Evolutionary conservation across 2,888 invertebrate genomes (phyloP).

Genomic region (Brenthis ino): DNA sequence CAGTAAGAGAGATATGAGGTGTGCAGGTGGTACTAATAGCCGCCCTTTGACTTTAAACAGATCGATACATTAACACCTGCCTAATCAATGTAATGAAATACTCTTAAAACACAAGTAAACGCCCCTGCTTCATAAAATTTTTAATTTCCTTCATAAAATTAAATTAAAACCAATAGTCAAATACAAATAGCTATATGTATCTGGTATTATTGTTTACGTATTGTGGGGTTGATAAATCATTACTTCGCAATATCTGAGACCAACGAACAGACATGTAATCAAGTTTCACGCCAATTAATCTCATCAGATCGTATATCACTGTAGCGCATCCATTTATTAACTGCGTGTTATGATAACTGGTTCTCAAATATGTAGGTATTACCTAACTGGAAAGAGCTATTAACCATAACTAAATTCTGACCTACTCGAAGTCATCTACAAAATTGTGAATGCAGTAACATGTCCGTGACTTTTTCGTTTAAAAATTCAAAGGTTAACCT

Average conservation of each 20-base stretch:
- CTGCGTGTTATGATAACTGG: constrained; percentile 35
- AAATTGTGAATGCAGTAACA: constrained; percentile 20
- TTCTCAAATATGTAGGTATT: constrained; percentile 25
- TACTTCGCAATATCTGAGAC: constrained; percentile 30
- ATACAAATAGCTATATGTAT: neutral
- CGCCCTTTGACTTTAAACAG: no score
- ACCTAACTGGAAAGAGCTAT: constrained; percentile 27
- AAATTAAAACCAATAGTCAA: neutral
- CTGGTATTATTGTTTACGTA: constrained; percentile 10
- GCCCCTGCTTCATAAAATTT: no score
- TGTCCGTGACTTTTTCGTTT: constrained; percentile 25
- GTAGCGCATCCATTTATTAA: constrained; percentile 36
- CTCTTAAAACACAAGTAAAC: no score
- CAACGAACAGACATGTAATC: constrained; percentile 47
- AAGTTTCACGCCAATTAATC: constrained; percentile 49
- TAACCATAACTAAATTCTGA: constrained; percentile 26
- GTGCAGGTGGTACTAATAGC: no score
- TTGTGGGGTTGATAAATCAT: constrained; percentile 1
- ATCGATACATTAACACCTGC: no score
- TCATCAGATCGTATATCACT: constrained; percentile 39
- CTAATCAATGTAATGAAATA: no score
- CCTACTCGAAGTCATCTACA: constrained; percentile 23
- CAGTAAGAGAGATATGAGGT: no score
- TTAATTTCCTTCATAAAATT: no score
- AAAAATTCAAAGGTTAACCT: constrained; percentile 16